Percentiles rank a stretch among this genome's conserved stretches.
Evolutionary conservation across 2,888 invertebrate genomes (phyloP).

Genomic region (Priapulus caudatus): DNA sequence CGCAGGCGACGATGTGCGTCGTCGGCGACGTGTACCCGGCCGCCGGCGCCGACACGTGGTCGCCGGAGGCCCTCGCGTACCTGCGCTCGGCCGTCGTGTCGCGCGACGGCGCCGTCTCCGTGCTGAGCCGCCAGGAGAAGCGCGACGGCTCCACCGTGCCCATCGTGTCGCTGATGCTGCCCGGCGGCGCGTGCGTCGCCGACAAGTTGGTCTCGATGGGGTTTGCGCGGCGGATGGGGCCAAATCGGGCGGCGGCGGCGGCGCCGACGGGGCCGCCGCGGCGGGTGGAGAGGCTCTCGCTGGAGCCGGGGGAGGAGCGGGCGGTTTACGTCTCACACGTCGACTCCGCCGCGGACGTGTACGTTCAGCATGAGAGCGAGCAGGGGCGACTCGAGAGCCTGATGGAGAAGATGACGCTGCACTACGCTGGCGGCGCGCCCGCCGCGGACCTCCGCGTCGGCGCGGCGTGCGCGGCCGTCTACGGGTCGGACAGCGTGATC

Average conservation of each 20-base stretch:
- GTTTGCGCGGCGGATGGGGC: background rate
- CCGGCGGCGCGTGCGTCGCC: background rate
- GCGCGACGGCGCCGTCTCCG: background rate
- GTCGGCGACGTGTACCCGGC: background rate
- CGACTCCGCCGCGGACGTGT: slow-evolving; percentile 53
- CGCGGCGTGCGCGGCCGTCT: slow-evolving; percentile 53
- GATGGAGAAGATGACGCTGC: slow-evolving; percentile 39
- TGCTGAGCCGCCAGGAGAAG: background rate
- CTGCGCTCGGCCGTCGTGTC: background rate
- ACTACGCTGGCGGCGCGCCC: slow-evolving; percentile 21
- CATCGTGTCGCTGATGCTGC: background rate
- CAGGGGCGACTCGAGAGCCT: slow-evolving; percentile 39
- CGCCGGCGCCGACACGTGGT: background rate
- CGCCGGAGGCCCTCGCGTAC: background rate
- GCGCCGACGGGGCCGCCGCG: background rate
- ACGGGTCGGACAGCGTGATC: slow-evolving; percentile 51
- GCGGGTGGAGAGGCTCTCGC: background rate
- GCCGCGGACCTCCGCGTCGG: slow-evolving; percentile 36
- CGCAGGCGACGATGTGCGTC: slow-evolving; percentile 1
- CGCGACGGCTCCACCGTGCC: background rate
- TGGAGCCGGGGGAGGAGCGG: background rate
- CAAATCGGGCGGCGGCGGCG: too few species aligned
- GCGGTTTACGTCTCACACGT: slow-evolving; percentile 45
- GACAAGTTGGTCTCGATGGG: background rate
- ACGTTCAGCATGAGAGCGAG: slow-evolving; percentile 49